Percentiles rank a stretch among this genome's conserved stretches.
These are phyloP conservation scores for Rotaria macrura DNA, from an alignment of 2,888 invertebrate genomes.

Conservation along the genomic window DNA sequence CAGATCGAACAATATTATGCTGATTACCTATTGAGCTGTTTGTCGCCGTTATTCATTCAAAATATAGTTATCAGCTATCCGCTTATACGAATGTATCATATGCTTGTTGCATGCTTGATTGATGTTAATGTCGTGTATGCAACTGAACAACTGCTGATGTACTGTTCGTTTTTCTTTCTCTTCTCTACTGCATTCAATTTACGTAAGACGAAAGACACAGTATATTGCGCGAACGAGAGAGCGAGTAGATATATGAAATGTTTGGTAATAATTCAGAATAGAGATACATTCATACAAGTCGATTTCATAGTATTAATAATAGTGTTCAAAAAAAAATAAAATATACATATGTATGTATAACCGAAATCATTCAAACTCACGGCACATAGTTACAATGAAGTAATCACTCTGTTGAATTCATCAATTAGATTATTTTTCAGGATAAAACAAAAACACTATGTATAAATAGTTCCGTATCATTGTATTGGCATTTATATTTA, in stretches of 20 bases:
- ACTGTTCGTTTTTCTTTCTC: not conserved
- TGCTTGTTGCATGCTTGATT: not conserved
- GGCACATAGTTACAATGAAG: not conserved
- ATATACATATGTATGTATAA: not conserved
- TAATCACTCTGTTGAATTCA: not conserved
- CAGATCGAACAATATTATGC: not conserved
- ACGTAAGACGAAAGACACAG: not conserved
- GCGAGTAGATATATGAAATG: not conserved
- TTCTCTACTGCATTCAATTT: not conserved
- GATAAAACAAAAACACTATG: too few relatives aligned
- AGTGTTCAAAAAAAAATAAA: not conserved
- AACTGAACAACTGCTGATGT: not conserved
- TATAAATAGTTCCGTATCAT: too few relatives aligned
- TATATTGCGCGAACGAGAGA: not conserved
- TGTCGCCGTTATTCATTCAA: slow-evolving; percentile 6
- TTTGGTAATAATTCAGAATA: not conserved
- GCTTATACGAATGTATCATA: not conserved
- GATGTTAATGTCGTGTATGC: not conserved
- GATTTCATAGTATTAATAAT: not conserved
- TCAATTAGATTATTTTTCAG: too few relatives aligned
- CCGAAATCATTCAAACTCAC: not conserved
- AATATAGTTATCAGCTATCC: not conserved
- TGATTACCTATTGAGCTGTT: not conserved
- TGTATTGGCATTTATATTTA: too few relatives aligned
- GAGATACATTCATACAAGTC: not conserved